Percentiles rank a stretch among this genome's conserved stretches.
These are phyloP conservation scores for Piscicola geometra DNA, from an alignment of 2,888 invertebrate genomes.

Conservation along the genomic window DNA sequence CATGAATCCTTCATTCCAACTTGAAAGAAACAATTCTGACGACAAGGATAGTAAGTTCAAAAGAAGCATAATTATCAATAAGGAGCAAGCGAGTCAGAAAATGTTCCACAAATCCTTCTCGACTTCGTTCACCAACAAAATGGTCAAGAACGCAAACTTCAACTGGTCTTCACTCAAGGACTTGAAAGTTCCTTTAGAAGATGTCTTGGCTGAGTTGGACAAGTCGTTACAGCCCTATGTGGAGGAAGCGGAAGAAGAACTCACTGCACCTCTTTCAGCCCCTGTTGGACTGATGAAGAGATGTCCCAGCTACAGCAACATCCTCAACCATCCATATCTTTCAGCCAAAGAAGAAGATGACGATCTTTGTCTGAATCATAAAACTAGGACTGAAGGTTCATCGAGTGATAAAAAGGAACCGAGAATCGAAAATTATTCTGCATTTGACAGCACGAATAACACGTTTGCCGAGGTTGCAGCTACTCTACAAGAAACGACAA, in stretches of 20 bases:
- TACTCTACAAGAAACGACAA: conserved; percentile 28
- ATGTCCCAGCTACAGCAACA: conserved; percentile 39
- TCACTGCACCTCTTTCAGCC: conserved; percentile 1
- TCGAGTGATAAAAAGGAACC: too few species aligned
- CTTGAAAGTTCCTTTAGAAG: conserved; percentile 24
- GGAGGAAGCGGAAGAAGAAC: neutral
- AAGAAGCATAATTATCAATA: neutral
- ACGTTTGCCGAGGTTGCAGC: conserved; percentile 31
- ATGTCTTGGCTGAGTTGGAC: conserved; percentile 29
- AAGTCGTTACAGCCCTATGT: conserved; percentile 14
- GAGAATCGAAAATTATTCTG: too few species aligned
- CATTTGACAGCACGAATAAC: neutral
- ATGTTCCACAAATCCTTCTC: conserved; percentile 23
- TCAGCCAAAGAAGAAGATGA: neutral
- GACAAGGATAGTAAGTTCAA: conserved; percentile 3
- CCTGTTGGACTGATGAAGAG: conserved; percentile 30
- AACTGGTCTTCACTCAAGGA: conserved; percentile 31
- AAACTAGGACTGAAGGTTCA: neutral
- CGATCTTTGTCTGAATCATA: neutral
- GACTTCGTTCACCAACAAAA: conserved; percentile 10
- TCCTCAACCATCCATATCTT: conserved; percentile 27
- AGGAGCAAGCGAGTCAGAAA: neutral
- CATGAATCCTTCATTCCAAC: conserved; percentile 29
- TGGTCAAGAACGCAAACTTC: conserved; percentile 8
- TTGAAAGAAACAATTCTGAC: conserved; percentile 26